phyloP scores from a whole-genome alignment of 2,113 vertebrate species.

The Cercopithecus mona region DNA sequence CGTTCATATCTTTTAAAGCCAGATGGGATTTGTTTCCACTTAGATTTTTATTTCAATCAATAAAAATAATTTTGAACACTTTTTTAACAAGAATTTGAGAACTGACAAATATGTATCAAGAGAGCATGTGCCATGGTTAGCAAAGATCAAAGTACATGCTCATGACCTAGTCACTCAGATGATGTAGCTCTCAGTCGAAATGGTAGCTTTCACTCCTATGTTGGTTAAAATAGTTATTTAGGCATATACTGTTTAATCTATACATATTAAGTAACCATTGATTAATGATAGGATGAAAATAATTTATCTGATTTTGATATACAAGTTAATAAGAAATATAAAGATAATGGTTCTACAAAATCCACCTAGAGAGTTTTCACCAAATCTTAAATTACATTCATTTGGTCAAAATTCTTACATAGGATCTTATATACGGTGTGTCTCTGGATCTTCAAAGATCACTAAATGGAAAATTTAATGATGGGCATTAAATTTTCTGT shows the following conservation, averaged over 20 bases:
- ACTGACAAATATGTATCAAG: background rate
- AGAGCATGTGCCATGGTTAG: background rate
- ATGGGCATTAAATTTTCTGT: background rate
- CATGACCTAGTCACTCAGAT: background rate
- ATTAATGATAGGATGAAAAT: background rate
- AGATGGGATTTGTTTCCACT: background rate
- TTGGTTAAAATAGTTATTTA: background rate
- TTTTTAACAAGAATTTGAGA: background rate
- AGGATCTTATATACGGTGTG: background rate
- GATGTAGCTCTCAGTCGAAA: background rate
- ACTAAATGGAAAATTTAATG: constrained; percentile 1
- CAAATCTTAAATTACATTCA: background rate
- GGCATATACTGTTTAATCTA: background rate
- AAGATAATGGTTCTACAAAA: constrained; percentile 34
- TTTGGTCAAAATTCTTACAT: background rate
- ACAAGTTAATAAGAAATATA: constrained; percentile 11
- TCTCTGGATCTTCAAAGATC: background rate
- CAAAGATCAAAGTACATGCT: background rate
- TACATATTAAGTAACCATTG: background rate
- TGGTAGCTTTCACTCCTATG: background rate
- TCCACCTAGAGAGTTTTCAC: constrained; percentile 14
- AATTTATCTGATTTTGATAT: background rate
- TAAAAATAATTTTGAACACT: background rate
- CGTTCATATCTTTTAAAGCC: background rate
- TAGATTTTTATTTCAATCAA: constrained; percentile 17